A percentile compares a stretch with the other conserved stretches of the same genome.
Conservation (phyloP, 2,113 vertebrate species). For the Heterotilapia buettikoferi region DNA sequence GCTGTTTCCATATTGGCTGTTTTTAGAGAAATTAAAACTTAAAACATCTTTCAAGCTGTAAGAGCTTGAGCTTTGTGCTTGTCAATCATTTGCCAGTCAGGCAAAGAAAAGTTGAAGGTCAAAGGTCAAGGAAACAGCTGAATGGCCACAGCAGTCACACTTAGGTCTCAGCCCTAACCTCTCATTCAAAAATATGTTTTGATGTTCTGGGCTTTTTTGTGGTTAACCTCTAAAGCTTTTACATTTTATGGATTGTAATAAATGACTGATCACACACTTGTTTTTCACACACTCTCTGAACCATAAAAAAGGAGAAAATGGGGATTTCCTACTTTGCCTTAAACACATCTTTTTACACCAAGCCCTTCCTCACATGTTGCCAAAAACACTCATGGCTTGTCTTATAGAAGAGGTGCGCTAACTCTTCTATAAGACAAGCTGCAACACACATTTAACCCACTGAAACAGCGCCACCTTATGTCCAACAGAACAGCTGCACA, state of each 20-base stretch:
- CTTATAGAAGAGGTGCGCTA: neutral
- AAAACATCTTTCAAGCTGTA: neutral
- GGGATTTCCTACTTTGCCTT: neutral
- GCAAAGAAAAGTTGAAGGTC: slow-evolving; percentile 2
- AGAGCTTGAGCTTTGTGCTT: neutral
- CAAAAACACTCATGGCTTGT: neutral
- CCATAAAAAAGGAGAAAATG: neutral
- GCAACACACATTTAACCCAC: neutral
- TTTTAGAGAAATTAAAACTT: neutral
- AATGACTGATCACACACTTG: neutral
- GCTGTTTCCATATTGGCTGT: neutral
- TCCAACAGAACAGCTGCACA: neutral
- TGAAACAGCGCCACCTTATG: slow-evolving; percentile 49
- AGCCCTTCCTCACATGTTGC: neutral
- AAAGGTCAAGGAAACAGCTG: slow-evolving; percentile 38
- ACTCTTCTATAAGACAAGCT: neutral
- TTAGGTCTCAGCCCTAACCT: neutral
- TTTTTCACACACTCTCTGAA: neutral
- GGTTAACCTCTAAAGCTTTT: neutral
- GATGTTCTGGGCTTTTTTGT: neutral
- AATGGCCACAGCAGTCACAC: slow-evolving; percentile 17
- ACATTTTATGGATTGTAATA: neutral
- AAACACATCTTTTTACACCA: neutral
- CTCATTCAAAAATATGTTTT: neutral
- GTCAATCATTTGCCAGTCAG: neutral